Percentiles rank a stretch among this genome's conserved stretches.
Conservation (phyloP, 2,888 invertebrate species). For the Chrysolina americana region DNA sequence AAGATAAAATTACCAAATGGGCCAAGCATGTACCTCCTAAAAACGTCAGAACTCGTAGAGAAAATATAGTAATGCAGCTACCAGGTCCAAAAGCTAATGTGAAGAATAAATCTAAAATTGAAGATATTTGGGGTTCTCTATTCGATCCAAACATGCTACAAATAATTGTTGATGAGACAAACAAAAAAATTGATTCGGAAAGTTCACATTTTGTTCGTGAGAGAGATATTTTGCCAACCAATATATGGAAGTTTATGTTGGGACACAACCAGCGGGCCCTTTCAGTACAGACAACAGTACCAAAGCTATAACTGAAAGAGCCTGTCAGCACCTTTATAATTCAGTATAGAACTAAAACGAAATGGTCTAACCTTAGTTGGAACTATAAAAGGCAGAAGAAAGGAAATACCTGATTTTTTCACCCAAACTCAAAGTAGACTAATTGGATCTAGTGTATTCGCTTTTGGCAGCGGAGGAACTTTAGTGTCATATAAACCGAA, state of each 20-base stretch:
- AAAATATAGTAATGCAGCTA: constrained; percentile 1
- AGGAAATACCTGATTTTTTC: background rate
- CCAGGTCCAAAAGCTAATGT: constrained; percentile 7
- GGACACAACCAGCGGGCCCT: constrained; percentile 11
- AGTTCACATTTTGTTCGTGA: background rate
- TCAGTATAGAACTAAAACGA: constrained; percentile 6
- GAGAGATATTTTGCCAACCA: background rate
- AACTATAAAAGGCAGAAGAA: background rate
- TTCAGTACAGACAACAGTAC: constrained; percentile 6
- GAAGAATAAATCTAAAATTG: background rate
- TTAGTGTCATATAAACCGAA: background rate
- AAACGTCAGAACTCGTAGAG: constrained; percentile 23
- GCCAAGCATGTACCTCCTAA: constrained; percentile 17
- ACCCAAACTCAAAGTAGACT: background rate
- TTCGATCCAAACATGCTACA: background rate
- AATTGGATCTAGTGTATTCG: background rate
- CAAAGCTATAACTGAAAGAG: constrained; percentile 25
- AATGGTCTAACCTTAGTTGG: constrained; percentile 6
- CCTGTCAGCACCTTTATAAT: constrained; percentile 21
- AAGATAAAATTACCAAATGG: constrained; percentile 26
- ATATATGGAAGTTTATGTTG: background rate
- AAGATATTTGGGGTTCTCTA: background rate
- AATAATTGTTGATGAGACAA: background rate
- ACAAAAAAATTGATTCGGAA: background rate
- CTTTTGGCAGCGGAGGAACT: background rate